Percentiles rank a stretch among this genome's conserved stretches.
These are phyloP conservation scores for Puffinus mauretanicus DNA, from an alignment of 2,113 vertebrate species.

Conservation along the genomic window DNA sequence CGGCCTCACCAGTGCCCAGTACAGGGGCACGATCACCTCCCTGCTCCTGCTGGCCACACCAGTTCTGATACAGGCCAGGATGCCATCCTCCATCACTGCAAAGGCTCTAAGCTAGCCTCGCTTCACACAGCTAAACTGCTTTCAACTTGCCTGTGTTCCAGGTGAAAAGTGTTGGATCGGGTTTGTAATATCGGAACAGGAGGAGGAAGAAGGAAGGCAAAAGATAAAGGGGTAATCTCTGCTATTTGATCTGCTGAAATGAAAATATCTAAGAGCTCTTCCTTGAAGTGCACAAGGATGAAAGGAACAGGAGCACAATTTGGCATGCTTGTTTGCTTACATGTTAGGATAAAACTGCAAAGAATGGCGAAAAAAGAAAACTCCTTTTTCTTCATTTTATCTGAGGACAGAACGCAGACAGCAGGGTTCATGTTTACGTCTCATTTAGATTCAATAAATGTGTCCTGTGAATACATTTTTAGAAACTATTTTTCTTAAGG, in stretches of 20 bases:
- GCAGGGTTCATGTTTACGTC: not conserved
- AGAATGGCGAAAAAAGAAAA: not conserved
- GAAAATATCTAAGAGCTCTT: not conserved
- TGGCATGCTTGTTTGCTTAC: not conserved
- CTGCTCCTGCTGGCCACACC: too few relatives aligned
- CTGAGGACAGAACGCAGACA: not conserved
- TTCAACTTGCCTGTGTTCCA: not conserved
- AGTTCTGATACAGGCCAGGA: too few relatives aligned
- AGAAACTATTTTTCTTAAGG: slow-evolving; percentile 4
- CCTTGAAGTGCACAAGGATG: not conserved
- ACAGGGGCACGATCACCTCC: too few relatives aligned
- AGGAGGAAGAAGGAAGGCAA: not conserved
- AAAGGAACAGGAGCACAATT: not conserved
- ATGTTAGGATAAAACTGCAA: not conserved
- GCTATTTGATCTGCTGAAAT: slow-evolving; percentile 5
- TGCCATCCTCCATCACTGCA: not conserved
- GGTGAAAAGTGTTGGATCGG: not conserved
- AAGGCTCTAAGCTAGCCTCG: accelerated
- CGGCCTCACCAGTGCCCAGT: too few relatives aligned
- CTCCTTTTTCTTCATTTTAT: not conserved
- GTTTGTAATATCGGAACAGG: not conserved
- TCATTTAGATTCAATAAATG: not conserved
- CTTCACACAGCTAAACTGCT: not conserved
- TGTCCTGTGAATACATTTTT: slow-evolving; percentile 13
- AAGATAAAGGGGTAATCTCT: not conserved